A percentile compares a stretch with the other conserved stretches of the same genome.
Evolutionary conservation across 92 coral and sea anemone genomes (phyloP).

Genomic region (Hydrozoanthus gracilis): DNA sequence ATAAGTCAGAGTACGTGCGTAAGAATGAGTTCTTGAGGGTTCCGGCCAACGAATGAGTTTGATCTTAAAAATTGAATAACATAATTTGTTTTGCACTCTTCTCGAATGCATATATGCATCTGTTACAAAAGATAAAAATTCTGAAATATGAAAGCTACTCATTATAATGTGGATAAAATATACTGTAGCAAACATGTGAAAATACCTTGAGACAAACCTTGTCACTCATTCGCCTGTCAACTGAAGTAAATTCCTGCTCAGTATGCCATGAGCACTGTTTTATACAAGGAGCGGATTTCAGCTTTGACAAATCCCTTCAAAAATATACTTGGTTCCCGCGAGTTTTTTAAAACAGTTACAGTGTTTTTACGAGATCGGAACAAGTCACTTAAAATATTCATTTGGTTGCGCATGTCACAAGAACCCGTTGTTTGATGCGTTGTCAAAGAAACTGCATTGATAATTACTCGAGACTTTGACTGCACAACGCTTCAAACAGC

Average conservation of each 20-base stretch:
- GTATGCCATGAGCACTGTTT: constrained; percentile 22
- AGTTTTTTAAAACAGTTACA: not conserved
- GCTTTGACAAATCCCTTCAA: constrained; percentile 2
- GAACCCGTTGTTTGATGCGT: not conserved
- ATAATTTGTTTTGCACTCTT: not conserved
- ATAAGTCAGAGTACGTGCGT: not conserved
- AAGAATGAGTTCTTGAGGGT: not conserved
- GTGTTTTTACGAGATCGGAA: not conserved
- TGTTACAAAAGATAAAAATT: not conserved
- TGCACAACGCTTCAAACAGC: not conserved
- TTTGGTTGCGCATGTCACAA: not conserved
- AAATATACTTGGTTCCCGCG: constrained; percentile 6
- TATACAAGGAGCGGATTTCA: constrained; percentile 3
- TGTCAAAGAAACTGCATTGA: not conserved
- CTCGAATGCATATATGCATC: not conserved
- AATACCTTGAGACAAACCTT: not conserved
- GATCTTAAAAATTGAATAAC: not conserved
- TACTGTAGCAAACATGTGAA: not conserved
- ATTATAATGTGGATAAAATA: not conserved
- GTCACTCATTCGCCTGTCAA: not conserved
- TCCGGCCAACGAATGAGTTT: not conserved
- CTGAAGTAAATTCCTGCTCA: not conserved
- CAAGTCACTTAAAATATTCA: not conserved
- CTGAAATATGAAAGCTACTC: not conserved
- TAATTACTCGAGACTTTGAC: not conserved